Conservation (phyloP, 2,888 invertebrate genomes). For the Rhagonycha fulva region DNA sequence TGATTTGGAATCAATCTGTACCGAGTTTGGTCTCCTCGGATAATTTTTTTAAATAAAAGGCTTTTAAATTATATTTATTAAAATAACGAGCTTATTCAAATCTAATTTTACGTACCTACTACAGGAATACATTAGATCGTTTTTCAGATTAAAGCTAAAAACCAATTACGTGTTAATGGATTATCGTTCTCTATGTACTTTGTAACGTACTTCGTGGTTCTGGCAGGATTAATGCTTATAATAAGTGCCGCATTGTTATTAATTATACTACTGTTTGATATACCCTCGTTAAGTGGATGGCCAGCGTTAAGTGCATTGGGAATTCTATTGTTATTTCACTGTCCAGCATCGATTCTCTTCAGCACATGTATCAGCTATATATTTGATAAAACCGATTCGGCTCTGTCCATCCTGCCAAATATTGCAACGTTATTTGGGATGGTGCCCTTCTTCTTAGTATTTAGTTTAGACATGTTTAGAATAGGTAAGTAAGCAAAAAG, state of each 20-base stretch:
- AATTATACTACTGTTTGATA: conserved; percentile 70
- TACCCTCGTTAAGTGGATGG: conserved; percentile 70
- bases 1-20: too few relatives aligned
- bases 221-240: conserved; percentile 70
- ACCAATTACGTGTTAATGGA: conserved; percentile 81
- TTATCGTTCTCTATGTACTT: conserved; percentile 77
- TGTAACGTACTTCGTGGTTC: conserved; percentile 73
- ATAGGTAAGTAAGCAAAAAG: conserved; percentile 61
- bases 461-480: conserved; percentile 71
- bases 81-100: neutral
- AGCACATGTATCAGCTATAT: conserved; percentile 78
- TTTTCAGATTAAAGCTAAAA: conserved; percentile 77
- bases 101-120: neutral
- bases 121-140: neutral
- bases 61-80: neutral
- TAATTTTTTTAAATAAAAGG: neutral
- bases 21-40: neutral
- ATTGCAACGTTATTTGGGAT: conserved; percentile 75
- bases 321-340: conserved; percentile 70
- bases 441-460: conserved; percentile 74
- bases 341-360: conserved; percentile 76
- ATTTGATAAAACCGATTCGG: conserved; percentile 82
- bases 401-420: conserved; percentile 78
- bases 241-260: conserved; percentile 67
- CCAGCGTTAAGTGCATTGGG: conserved; percentile 71